phyloP scores from a whole-genome alignment of 2,888 invertebrate genomes.

The Stenodera caucasica region DNA sequence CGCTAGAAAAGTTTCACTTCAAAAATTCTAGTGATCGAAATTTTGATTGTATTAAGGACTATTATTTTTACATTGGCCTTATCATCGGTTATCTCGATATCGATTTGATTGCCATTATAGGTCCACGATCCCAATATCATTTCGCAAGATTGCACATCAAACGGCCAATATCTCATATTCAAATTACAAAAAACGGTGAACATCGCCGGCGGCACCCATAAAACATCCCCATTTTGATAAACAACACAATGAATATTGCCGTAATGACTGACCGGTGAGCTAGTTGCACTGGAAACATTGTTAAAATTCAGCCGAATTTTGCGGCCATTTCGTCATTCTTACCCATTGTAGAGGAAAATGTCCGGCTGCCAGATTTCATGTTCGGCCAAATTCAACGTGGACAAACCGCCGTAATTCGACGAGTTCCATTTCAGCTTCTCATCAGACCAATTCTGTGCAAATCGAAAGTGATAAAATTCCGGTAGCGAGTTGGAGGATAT shows the following conservation, averaged over 20 bases:
- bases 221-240: conserved; percentile 58
- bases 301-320: background rate
- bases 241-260: conserved; percentile 62
- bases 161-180: conserved; percentile 74
- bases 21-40: too few species aligned
- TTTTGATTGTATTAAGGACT: background rate
- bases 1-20: too few species aligned
- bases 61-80: conserved; percentile 20
- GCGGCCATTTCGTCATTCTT: too few species aligned
- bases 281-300: conserved; percentile 60
- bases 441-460: conserved; percentile 70
- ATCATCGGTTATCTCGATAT: conserved; percentile 49
- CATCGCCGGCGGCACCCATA: conserved; percentile 71
- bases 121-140: conserved; percentile 77
- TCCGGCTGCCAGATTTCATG: conserved; percentile 82
- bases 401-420: conserved; percentile 66
- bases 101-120: conserved; percentile 64
- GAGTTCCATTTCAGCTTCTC: conserved; percentile 74
- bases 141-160: conserved; percentile 68
- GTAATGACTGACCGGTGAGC: conserved; percentile 63
- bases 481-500: too few species aligned
- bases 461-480: too few species aligned
- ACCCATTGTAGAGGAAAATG: conserved; percentile 71
- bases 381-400: conserved; percentile 63
- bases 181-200: conserved; percentile 67